Evolutionary conservation across 2,888 invertebrate species (phyloP).

Genomic region (Diploptera punctata): DNA sequence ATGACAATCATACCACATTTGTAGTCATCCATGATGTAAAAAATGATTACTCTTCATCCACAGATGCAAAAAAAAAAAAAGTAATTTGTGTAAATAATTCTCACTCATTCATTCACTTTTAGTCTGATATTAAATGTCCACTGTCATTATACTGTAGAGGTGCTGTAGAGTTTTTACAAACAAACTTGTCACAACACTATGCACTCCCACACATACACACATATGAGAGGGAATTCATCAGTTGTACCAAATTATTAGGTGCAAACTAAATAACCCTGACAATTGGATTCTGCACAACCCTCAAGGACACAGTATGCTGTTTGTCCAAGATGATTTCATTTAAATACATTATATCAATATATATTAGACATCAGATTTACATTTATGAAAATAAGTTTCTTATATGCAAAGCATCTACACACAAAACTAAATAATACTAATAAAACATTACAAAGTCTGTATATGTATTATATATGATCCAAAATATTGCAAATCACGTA

Average conservation of each 20-base stretch:
- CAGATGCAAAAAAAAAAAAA: slow-evolving; percentile 29
- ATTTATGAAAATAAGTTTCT: not conserved
- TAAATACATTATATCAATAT: not conserved
- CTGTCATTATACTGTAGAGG: not conserved
- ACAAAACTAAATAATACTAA: not conserved
- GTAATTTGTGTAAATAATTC: slow-evolving; percentile 5
- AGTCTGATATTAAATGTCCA: not conserved
- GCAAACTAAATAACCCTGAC: not conserved
- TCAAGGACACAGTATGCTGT: not conserved
- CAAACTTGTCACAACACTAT: slow-evolving; percentile 15
- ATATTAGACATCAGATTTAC: slow-evolving; percentile 1
- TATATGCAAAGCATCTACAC: not conserved
- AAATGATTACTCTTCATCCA: slow-evolving; percentile 20
- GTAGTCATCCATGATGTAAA: slow-evolving; percentile 29
- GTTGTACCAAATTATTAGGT: not conserved
- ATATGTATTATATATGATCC: not conserved
- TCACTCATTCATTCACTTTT: slow-evolving; percentile 3
- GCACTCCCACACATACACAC: slow-evolving; percentile 9
- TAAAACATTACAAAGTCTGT: not conserved
- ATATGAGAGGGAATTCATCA: not conserved
- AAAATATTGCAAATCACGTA: not conserved
- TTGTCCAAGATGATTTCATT: not conserved
- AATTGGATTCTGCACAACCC: not conserved
- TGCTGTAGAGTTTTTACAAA: not conserved
- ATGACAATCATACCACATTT: slow-evolving; percentile 27